Evolutionary conservation across 2,888 invertebrate species (phyloP).

Genomic region (Cryptocephalus primarius): DNA sequence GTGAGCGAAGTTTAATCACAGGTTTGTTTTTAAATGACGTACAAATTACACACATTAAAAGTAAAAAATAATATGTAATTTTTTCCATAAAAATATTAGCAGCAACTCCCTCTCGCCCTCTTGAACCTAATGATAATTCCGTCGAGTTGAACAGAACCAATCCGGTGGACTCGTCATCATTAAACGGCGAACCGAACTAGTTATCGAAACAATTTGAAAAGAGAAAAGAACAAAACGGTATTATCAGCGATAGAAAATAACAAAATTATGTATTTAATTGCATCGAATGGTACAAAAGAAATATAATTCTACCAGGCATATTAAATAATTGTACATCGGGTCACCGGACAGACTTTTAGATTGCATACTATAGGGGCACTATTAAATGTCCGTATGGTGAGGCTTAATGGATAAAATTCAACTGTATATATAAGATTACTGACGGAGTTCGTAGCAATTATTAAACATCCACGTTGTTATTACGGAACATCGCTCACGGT

Average conservation of each 20-base stretch:
- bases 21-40: no score
- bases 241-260: conserved; percentile 13
- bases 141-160: no score
- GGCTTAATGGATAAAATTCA: conserved; percentile 31
- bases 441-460: conserved; percentile 24
- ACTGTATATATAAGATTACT: conserved; percentile 28
- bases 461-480: conserved; percentile 25
- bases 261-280: conserved; percentile 16
- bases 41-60: no score
- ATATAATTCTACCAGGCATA: conserved; percentile 17
- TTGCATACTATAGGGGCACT: conserved; percentile 22
- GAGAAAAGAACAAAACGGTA: conserved; percentile 6
- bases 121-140: no score
- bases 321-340: conserved; percentile 21
- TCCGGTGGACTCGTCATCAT: no score
- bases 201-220: conserved; percentile 1
- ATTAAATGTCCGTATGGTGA: conserved; percentile 26
- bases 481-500: conserved; percentile 28
- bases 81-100: no score
- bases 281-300: conserved; percentile 10
- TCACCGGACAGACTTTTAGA: conserved; percentile 17
- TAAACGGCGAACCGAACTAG: not conserved
- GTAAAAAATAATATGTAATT: no score
- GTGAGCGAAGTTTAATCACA: no score
- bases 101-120: no score